phyloP scores from a whole-genome alignment of 2,888 invertebrate genomes.

The Calliopum simillimum region DNA sequence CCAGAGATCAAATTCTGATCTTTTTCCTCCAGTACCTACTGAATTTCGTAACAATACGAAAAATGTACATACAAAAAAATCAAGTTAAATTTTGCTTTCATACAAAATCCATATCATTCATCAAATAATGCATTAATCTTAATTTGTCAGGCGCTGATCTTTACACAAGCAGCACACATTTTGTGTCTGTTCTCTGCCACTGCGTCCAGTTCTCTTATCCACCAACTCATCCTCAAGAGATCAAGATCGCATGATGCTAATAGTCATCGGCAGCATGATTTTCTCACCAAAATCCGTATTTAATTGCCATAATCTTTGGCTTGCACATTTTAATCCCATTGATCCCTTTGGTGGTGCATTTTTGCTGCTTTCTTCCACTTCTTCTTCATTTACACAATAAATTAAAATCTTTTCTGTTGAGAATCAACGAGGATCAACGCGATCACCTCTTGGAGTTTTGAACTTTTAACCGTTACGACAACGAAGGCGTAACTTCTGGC shows the following conservation, averaged over 20 bases:
- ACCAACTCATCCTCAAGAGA: no score
- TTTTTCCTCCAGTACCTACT: not conserved
- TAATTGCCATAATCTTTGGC: conserved; percentile 30
- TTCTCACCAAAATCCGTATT: conserved; percentile 22
- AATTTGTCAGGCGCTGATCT: conserved; percentile 54
- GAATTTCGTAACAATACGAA: not conserved
- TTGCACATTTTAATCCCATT: conserved; percentile 16
- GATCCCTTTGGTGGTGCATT: not conserved
- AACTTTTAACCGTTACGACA: conserved; percentile 10
- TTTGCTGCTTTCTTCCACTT: no score
- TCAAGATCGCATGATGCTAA: not conserved
- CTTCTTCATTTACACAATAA: no score
- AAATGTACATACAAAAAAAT: conserved; percentile 28
- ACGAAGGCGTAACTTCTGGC: conserved; percentile 20
- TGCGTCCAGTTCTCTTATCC: no score
- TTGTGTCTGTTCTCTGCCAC: no score
- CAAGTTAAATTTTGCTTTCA: no score
- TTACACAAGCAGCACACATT: not conserved
- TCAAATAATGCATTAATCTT: conserved; percentile 62
- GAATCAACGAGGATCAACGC: no score
- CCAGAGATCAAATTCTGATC: no score
- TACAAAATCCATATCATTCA: conserved; percentile 23
- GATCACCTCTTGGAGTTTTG: no score
- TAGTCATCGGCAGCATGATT: conserved; percentile 11
- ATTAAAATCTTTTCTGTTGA: no score